Percentiles rank a stretch among this genome's conserved stretches.
Conservation (phyloP, 1,140 invertebrate species). For the Venustaconcha ellipsiformis region DNA sequence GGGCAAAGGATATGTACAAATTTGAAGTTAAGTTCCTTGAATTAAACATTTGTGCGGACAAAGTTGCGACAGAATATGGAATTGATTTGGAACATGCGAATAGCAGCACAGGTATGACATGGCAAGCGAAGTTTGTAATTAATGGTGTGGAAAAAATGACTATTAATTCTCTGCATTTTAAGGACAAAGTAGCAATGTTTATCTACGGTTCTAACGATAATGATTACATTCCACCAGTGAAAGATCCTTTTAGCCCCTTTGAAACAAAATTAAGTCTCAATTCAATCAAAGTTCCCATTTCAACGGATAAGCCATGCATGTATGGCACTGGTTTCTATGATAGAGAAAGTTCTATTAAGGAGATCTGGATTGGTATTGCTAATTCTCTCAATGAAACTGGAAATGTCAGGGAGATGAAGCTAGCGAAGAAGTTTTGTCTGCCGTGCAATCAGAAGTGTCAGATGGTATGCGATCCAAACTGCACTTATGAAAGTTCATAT, state of each 20-base stretch:
- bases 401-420: neutral
- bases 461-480: slow-evolving; percentile 8
- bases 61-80: neutral
- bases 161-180: slow-evolving; percentile 12
- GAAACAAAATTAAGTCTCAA: slow-evolving; percentile 7
- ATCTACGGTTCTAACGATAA: slow-evolving; percentile 13
- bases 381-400: slow-evolving; percentile 8
- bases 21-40: neutral
- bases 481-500: neutral
- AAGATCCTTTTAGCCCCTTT: slow-evolving; percentile 15
- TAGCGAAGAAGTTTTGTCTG: slow-evolving; percentile 14
- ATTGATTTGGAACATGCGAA: neutral
- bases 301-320: slow-evolving; percentile 10
- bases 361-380: slow-evolving; percentile 19
- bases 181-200: slow-evolving; percentile 5
- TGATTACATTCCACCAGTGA: slow-evolving; percentile 9
- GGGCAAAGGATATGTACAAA: slow-evolving; percentile 1
- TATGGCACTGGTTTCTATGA: slow-evolving; percentile 16
- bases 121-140: neutral
- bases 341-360: slow-evolving; percentile 17
- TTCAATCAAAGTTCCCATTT: slow-evolving; percentile 4
- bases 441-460: slow-evolving; percentile 7
- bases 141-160: slow-evolving; percentile 10
- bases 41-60: neutral
- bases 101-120: neutral